These are phyloP conservation scores for Lithophane leautieri DNA, from an alignment of 2,888 invertebrate species.

Conservation along the genomic window DNA sequence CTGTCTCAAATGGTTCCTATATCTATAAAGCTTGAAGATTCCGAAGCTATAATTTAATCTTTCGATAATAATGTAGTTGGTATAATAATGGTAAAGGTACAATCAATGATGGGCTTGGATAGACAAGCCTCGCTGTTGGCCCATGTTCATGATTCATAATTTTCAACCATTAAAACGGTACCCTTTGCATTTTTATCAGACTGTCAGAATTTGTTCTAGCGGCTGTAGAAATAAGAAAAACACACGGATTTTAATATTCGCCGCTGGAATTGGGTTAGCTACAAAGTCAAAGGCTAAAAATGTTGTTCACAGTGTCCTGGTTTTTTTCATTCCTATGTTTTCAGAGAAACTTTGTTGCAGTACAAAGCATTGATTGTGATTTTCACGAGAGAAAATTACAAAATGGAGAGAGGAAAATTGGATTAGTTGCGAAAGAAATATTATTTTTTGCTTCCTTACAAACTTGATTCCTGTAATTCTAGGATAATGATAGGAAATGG, in stretches of 20 bases:
- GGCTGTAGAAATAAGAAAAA: constrained; percentile 40
- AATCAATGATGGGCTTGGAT: constrained; percentile 43
- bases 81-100: constrained; percentile 49
- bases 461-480: constrained; percentile 19
- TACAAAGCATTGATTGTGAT: constrained; percentile 40
- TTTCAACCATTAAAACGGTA: constrained; percentile 57
- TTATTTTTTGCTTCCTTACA: background rate
- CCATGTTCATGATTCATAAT: constrained; percentile 55
- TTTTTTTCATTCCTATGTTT: constrained; percentile 36
- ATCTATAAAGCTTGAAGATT: constrained; percentile 25
- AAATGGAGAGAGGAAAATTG: constrained; percentile 19
- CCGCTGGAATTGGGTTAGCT: constrained; percentile 39
- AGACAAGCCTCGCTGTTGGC: constrained; percentile 19
- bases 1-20: constrained; percentile 39
- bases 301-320: constrained; percentile 32
- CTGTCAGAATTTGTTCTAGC: constrained; percentile 13
- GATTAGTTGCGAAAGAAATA: constrained; percentile 16
- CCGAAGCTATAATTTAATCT: constrained; percentile 36
- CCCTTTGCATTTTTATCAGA: constrained; percentile 6
- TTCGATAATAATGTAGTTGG: constrained; percentile 50
- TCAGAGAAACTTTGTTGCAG: constrained; percentile 17
- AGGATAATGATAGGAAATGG: constrained; percentile 26
- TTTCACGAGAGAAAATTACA: constrained; percentile 15
- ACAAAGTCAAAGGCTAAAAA: constrained; percentile 58
- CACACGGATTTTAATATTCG: constrained; percentile 46